A percentile compares a stretch with the other conserved stretches of the same genome.
Evolutionary conservation across 2,888 invertebrate species (phyloP).

Genomic region (Isoperla grammatica): DNA sequence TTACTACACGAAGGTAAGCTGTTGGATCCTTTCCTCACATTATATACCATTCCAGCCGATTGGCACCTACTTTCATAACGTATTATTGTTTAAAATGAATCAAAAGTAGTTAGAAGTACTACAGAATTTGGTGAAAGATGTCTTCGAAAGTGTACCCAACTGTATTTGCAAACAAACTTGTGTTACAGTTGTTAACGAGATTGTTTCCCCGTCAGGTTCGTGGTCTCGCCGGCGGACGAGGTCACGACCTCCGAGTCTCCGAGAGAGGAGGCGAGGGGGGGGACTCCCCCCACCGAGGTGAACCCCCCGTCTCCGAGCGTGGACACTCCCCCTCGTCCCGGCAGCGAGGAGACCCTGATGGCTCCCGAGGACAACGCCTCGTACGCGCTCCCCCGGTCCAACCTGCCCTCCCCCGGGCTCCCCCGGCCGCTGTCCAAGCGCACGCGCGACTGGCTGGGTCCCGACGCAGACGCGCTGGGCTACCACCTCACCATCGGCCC

Average conservation of each 20-base stretch:
- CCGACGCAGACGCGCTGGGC: conserved; percentile 36
- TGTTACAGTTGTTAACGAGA: too few relatives aligned
- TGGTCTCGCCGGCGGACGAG: conserved; percentile 44
- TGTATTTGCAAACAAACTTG: not conserved
- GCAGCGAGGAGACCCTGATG: conserved; percentile 28
- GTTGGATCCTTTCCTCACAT: too few relatives aligned
- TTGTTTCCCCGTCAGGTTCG: conserved; percentile 38
- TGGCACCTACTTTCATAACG: too few relatives aligned
- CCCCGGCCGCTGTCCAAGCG: conserved; percentile 16
- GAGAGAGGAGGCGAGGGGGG: conserved; percentile 8
- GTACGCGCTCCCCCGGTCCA: not conserved
- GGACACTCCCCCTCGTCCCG: conserved; percentile 45
- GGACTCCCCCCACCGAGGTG: conserved; percentile 15
- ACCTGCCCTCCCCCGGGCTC: conserved; percentile 11
- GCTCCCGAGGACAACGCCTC: conserved; percentile 19
- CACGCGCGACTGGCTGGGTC: conserved; percentile 33
- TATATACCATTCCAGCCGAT: too few relatives aligned
- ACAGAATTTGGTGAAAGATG: too few relatives aligned
- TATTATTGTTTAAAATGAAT: too few relatives aligned
- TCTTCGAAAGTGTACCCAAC: not conserved
- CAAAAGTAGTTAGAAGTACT: too few relatives aligned
- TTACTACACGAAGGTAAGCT: too few relatives aligned
- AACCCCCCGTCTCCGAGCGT: conserved; percentile 38
- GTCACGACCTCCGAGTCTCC: conserved; percentile 28
- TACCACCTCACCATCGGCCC: conserved; percentile 58